phyloP scores from a whole-genome alignment of 2,797 vertebrate species.

The Australoheros facetus region DNA sequence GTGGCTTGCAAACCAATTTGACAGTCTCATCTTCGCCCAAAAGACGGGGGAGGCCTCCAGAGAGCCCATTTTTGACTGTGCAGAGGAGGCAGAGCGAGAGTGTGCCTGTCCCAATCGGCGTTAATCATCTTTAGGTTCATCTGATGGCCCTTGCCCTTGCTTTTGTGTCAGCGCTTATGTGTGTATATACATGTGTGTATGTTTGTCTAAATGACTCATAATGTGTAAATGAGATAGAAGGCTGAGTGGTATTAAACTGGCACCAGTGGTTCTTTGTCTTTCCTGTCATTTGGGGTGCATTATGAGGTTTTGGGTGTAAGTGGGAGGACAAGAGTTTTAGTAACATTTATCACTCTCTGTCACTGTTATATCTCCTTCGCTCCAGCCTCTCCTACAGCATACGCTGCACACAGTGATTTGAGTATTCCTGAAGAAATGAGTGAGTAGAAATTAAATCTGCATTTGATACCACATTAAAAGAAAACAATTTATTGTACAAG shows the following conservation, averaged over 20 bases:
- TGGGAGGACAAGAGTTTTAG: slow-evolving; percentile 69
- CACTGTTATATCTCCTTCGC: slow-evolving; percentile 33
- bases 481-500: slow-evolving; percentile 8
- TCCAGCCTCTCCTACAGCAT: slow-evolving; percentile 1
- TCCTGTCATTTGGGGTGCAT: slow-evolving; percentile 70
- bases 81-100: slow-evolving; percentile 87
- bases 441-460: slow-evolving; percentile 27
- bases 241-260: slow-evolving; percentile 89
- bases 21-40: slow-evolving; percentile 95
- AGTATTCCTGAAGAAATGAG: slow-evolving; percentile 7
- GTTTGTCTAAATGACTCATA: slow-evolving; percentile 90
- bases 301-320: slow-evolving; percentile 74
- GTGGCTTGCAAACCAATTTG: slow-evolving; percentile 97
- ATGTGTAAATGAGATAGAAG: slow-evolving; percentile 87
- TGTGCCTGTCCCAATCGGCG: slow-evolving; percentile 87
- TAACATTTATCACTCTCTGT: slow-evolving; percentile 71
- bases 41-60: slow-evolving; percentile 87
- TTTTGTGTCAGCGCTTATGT: slow-evolving; percentile 43
- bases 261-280: slow-evolving; percentile 77
- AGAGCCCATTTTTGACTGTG: slow-evolving; percentile 90
- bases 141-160: slow-evolving; percentile 88
- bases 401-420: slow-evolving; percentile 5
- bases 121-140: slow-evolving; percentile 95
- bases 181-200: slow-evolving; percentile 36
- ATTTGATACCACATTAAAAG: slow-evolving; percentile 29